Conservation (phyloP, 2,888 invertebrate species). For the Erebia epiphron region DNA sequence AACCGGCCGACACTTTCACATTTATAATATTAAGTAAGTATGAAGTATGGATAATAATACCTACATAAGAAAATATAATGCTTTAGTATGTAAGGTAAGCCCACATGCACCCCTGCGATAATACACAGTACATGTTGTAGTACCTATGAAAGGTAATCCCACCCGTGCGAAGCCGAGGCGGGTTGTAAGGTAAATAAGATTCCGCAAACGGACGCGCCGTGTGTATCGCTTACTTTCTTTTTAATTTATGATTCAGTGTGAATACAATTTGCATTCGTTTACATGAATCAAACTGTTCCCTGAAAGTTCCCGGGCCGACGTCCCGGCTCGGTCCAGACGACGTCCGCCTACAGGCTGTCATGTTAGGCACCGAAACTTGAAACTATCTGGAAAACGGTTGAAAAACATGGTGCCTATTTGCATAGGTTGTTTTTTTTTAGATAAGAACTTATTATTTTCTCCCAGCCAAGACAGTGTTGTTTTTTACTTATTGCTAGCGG, state of each 20-base stretch:
- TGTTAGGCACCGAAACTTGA: conserved; percentile 5
- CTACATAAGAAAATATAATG: no score
- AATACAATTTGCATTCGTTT: conserved; percentile 53
- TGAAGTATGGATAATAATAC: no score
- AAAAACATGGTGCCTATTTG: conserved; percentile 13
- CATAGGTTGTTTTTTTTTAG: conserved; percentile 24
- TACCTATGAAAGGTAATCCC: no score
- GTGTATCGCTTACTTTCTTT: conserved; percentile 37
- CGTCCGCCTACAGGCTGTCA: conserved; percentile 13
- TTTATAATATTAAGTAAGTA: no score
- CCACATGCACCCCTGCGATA: no score
- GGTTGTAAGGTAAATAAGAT: no score
- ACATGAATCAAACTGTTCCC: conserved; percentile 51
- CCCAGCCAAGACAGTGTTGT: neutral
- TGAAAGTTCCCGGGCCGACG: conserved; percentile 39
- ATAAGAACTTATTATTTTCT: conserved; percentile 6
- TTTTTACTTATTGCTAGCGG: no score
- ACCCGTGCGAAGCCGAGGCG: no score
- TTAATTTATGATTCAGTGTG: conserved; percentile 47
- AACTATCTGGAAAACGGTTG: conserved; percentile 19
- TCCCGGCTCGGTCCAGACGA: conserved; percentile 1
- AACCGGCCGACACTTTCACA: no score
- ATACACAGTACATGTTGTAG: no score
- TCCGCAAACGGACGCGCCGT: conserved; percentile 29
- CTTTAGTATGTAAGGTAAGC: no score